Percentiles rank a stretch among this genome's conserved stretches.
phyloP scores from a whole-genome alignment of 2,797 vertebrate species.

The Tenualosa thibaudeaui region DNA sequence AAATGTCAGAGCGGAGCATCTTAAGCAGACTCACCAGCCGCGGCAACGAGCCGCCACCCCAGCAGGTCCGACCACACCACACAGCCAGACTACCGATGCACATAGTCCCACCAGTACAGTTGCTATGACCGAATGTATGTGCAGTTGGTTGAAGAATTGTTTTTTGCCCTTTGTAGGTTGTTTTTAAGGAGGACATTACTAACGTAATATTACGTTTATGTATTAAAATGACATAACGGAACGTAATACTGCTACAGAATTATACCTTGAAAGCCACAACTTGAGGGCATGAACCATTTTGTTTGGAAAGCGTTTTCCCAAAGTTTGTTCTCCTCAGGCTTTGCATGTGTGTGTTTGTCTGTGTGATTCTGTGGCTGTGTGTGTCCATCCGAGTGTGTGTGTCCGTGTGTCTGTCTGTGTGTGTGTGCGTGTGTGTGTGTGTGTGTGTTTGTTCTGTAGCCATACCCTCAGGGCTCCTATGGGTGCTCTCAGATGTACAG shows the following conservation, averaged over 20 bases:
- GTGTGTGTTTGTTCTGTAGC: conserved; percentile 56
- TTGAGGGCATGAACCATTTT: too few species aligned
- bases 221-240: too few species aligned
- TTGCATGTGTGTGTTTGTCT: background rate
- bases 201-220: too few species aligned
- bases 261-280: too few species aligned
- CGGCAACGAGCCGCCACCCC: conserved; percentile 82
- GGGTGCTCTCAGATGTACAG: conserved; percentile 92
- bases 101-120: background rate
- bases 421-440: background rate
- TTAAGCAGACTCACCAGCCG: conserved; percentile 94
- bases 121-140: too few species aligned
- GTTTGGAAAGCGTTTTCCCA: background rate
- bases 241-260: too few species aligned
- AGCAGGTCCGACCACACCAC: conserved; percentile 76
- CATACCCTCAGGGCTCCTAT: conserved; percentile 83
- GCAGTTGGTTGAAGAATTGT: too few species aligned
- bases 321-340: background rate
- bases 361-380: background rate
- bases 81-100: background rate
- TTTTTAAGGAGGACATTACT: background rate
- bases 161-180: background rate
- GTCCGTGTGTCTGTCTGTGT: background rate
- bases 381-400: background rate
- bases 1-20: conserved; percentile 98